Conservation (phyloP, 2,797 vertebrate genomes). For the Galaxias olidus region DNA sequence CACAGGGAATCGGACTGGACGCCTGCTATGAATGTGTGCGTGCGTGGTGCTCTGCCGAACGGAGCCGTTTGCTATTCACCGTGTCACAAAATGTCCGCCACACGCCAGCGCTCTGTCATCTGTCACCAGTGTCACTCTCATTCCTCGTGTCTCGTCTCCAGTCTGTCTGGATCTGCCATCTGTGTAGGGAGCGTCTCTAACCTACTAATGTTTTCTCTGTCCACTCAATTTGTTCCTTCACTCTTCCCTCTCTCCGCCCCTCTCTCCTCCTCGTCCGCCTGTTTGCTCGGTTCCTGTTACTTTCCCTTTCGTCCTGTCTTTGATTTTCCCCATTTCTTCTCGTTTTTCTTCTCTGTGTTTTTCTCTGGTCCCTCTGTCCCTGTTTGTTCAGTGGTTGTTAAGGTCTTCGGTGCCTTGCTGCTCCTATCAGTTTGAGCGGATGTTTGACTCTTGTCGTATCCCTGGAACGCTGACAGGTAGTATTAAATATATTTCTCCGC, state of each 20-base stretch:
- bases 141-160: slow-evolving; percentile 26
- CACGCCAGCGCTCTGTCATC: slow-evolving; percentile 38
- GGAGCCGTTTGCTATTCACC: slow-evolving; percentile 7
- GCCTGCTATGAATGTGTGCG: slow-evolving; percentile 21
- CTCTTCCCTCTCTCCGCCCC: not conserved
- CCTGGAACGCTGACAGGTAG: slow-evolving; percentile 78
- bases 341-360: slow-evolving; percentile 12
- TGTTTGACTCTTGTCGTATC: slow-evolving; percentile 81
- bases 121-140: slow-evolving; percentile 42
- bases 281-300: slow-evolving; percentile 7
- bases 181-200: not conserved
- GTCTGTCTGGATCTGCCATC: not conserved
- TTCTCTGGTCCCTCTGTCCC: slow-evolving; percentile 6
- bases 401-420: slow-evolving; percentile 84
- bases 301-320: not conserved
- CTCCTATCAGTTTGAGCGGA: slow-evolving; percentile 81
- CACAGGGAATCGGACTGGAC: slow-evolving; percentile 27
- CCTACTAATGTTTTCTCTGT: slow-evolving; percentile 16
- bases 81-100: slow-evolving; percentile 38
- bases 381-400: slow-evolving; percentile 78
- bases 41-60: slow-evolving; percentile 1
- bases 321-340: not conserved
- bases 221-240: slow-evolving; percentile 9
- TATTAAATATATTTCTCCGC: slow-evolving; percentile 7
- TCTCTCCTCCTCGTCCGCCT: slow-evolving; percentile 8